Base-by-base conservation (phyloP, 2,888 invertebrate genomes). In the Sepiola atlantica region DNA sequence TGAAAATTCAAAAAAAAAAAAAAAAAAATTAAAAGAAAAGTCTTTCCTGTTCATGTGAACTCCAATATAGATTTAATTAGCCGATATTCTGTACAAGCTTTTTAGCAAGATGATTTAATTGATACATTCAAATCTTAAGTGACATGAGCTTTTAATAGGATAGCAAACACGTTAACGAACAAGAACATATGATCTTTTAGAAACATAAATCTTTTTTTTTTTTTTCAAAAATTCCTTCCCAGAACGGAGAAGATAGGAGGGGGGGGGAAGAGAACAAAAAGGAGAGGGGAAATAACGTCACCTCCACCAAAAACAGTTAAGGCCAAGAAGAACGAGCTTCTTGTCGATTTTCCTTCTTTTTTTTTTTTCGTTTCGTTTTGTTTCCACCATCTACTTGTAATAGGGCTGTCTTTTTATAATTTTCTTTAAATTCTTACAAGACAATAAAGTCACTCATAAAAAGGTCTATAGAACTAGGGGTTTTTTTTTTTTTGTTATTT, bases 191-290 rank as follows among this genome's bases (percentile, higher is more conserved):
- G 92, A 92, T 45, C 55, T 55, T 90, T 92, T 32, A 54, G 92
- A 92, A 92, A 92, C 45, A 45, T 54, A 55, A 45, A 54, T 91
- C 21, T 92, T 54, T 92, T 35, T 90, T 90, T 32, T n/a, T n/a
- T n/a, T n/a, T n/a, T n/a, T n/a, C n/a, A n/a, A n/a, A 45, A 92
- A 54, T 92, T 92, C 92, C 92, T 92, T 92, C 92, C 55, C 92
- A 92, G 55, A 28, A 77, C n/a, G 77, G 45, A 92, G 92, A 92
- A 92, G 92, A 54, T n/a, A 92, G 18, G 45, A 54, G 92, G 92
- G 45, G 35, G 90, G 35, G 35, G 35, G 35, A 28, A 54, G 14
- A n/a, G 24, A 54, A 92, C n/a, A 45, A 92, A 45, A 35, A 92
- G 28, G 92, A n/a, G n/a, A n/a, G n/a, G 77, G 77, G 77, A 77